Conservation (phyloP, 2,113 vertebrate species). For the Phrynosoma blainvillii region DNA sequence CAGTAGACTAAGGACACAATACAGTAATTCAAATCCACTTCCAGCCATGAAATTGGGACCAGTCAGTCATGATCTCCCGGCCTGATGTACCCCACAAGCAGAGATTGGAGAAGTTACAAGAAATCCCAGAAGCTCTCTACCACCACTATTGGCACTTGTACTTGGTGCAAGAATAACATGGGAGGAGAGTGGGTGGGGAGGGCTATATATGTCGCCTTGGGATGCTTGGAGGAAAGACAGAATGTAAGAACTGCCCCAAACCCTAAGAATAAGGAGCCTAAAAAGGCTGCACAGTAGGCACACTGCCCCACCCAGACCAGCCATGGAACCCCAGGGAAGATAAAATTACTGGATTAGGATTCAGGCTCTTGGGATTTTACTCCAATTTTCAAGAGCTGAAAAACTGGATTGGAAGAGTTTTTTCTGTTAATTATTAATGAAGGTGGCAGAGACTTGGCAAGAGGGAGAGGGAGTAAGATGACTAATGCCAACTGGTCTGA, state of each 20-base stretch:
- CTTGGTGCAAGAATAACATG: neutral
- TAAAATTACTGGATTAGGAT: neutral
- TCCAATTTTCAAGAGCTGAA: neutral
- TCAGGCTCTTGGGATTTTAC: too few relatives aligned
- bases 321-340: neutral
- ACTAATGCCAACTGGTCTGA: neutral
- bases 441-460: neutral
- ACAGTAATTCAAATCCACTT: neutral
- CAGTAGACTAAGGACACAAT: too few relatives aligned
- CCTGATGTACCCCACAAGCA: neutral
- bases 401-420: neutral
- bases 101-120: neutral
- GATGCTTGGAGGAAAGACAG: neutral
- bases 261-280: neutral
- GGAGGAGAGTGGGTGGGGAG: neutral
- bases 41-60: neutral
- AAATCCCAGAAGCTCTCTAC: too few relatives aligned
- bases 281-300: neutral
- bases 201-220: neutral
- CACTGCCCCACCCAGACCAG: neutral
- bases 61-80: neutral
- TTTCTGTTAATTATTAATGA: constrained; percentile 22
- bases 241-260: neutral
- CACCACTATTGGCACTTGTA: too few relatives aligned
- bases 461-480: neutral